Evolutionary conservation across 1,140 invertebrate genomes (phyloP).

Genomic region (Saccostrea echinata): DNA sequence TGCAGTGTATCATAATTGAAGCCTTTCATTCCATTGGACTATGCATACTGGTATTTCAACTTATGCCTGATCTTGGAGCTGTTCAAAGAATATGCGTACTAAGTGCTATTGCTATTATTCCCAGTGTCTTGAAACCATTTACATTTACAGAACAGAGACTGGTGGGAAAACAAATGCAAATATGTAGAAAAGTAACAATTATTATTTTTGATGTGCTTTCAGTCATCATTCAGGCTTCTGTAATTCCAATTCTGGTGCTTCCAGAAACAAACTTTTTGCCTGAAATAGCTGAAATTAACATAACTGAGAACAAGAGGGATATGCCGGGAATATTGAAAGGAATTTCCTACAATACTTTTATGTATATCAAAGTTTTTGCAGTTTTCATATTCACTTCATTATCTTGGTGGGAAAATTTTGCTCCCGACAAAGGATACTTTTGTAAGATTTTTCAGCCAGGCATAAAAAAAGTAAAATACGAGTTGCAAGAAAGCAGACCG

Average conservation of each 20-base stretch:
- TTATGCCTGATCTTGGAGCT: constrained; percentile 93
- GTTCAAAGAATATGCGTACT: constrained; percentile 95
- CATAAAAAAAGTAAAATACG: constrained; percentile 60
- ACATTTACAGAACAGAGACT: too few species aligned
- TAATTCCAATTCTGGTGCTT: constrained; percentile 55
- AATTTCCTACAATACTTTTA: too few species aligned
- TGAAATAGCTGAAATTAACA: too few species aligned
- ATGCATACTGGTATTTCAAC: constrained; percentile 89
- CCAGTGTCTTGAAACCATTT: constrained; percentile 82
- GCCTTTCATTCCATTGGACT: constrained; percentile 91
- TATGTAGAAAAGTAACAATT: background rate
- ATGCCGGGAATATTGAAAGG: too few species aligned
- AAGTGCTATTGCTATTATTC: constrained; percentile 95
- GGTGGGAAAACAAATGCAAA: too few species aligned
- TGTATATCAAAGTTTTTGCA: background rate
- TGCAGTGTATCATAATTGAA: constrained; percentile 84
- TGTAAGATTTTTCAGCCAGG: constrained; percentile 44
- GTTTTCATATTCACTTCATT: constrained; percentile 91
- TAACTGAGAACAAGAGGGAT: too few species aligned
- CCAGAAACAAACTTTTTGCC: too few species aligned
- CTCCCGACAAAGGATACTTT: constrained; percentile 81
- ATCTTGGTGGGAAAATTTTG: constrained; percentile 98
- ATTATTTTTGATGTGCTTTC: constrained; percentile 51
- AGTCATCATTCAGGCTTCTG: constrained; percentile 54
- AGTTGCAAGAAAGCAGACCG: constrained; percentile 60